These are phyloP conservation scores for Eilema griseolum DNA, from an alignment of 2,888 invertebrate species.

Conservation along the genomic window DNA sequence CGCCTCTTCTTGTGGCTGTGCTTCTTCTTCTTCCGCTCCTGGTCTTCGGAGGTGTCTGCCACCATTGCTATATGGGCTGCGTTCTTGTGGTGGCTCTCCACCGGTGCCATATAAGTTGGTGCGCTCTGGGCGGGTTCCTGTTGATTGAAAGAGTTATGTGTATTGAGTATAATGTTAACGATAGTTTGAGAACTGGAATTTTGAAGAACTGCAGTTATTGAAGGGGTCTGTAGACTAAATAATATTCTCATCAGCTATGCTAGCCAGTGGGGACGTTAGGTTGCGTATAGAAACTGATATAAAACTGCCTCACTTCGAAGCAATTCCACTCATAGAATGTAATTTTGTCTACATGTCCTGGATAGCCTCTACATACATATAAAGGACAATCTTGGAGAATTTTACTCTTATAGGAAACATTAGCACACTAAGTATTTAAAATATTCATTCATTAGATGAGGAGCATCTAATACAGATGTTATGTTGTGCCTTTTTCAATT, in stretches of 20 bases:
- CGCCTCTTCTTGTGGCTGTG: slow-evolving; percentile 66
- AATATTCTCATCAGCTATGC: no score
- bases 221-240: no score
- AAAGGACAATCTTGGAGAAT: background rate
- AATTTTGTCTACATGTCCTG: no score
- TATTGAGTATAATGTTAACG: background rate
- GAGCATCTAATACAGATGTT: no score
- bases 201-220: background rate
- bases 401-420: background rate
- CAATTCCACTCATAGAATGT: no score
- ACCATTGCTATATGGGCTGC: slow-evolving; percentile 32
- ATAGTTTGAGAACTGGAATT: background rate
- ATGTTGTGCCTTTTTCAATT: no score
- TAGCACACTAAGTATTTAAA: background rate
- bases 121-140: slow-evolving; percentile 64
- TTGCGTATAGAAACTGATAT: no score
- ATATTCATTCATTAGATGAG: background rate
- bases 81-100: slow-evolving; percentile 58
- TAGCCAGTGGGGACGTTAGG: no score
- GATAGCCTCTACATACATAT: background rate
- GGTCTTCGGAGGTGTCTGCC: slow-evolving; percentile 47
- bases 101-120: slow-evolving; percentile 75
- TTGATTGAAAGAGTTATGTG: background rate
- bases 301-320: no score
- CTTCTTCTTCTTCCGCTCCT: slow-evolving; percentile 64